These are phyloP conservation scores for Argyresthia albistria DNA, from an alignment of 2,888 invertebrate genomes.

Conservation along the genomic window DNA sequence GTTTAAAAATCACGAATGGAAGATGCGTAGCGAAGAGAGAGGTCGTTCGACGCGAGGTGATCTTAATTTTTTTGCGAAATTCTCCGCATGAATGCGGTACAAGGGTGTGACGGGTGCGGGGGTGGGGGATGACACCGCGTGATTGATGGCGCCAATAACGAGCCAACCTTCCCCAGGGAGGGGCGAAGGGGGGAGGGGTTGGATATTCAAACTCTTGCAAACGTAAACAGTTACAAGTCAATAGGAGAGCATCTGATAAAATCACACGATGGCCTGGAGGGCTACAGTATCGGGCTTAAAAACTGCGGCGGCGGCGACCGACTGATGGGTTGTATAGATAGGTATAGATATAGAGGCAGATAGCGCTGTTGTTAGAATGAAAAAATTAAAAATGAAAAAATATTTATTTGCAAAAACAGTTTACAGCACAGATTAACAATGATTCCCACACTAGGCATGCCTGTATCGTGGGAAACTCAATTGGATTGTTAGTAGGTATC, in stretches of 20 bases:
- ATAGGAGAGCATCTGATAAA: neutral
- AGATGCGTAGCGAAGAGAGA: neutral
- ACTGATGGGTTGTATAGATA: neutral
- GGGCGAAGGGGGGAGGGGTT: constrained; percentile 2
- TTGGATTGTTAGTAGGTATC: too few species aligned
- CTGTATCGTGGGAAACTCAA: too few species aligned
- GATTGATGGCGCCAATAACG: constrained; percentile 59
- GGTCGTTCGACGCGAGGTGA: neutral
- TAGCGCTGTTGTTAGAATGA: neutral
- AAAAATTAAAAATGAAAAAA: too few species aligned
- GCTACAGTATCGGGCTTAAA: neutral
- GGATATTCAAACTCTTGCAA: neutral
- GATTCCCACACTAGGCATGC: too few species aligned
- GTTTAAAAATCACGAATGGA: neutral
- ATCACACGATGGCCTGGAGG: neutral
- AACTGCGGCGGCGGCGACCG: neutral
- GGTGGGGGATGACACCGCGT: constrained; percentile 25
- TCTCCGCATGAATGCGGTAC: constrained; percentile 4
- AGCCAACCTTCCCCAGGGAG: constrained; percentile 17
- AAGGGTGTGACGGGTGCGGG: constrained; percentile 4
- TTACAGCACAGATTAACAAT: too few species aligned
- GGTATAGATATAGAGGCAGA: neutral
- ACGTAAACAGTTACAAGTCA: neutral
- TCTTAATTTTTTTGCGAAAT: neutral
- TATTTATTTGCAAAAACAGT: too few species aligned